These are phyloP conservation scores for Mesitornis unicolor DNA, from an alignment of 2,113 vertebrate species.

Conservation along the genomic window DNA sequence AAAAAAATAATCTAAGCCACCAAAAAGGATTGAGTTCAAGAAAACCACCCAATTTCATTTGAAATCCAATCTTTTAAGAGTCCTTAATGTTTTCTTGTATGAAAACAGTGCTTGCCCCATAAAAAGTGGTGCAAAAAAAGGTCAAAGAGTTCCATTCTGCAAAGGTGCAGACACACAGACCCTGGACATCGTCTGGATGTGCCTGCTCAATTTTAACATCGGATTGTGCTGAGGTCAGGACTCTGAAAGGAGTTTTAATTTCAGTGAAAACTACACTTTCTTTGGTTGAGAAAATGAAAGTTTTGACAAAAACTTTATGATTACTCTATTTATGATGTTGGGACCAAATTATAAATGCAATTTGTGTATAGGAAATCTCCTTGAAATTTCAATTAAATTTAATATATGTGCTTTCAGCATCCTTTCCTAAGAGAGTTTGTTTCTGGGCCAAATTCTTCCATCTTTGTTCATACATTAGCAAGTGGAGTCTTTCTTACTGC, in stretches of 20 bases:
- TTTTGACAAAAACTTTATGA: background rate
- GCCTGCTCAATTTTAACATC: background rate
- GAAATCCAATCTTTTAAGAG: background rate
- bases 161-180: background rate
- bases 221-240: background rate
- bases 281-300: background rate
- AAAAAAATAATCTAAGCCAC: background rate
- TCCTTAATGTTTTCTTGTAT: background rate
- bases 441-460: background rate
- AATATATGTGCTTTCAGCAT: background rate
- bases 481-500: background rate
- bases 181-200: background rate
- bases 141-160: background rate
- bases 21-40: background rate
- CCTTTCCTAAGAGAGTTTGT: background rate
- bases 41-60: background rate
- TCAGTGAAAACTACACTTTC: background rate
- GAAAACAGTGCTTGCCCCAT: background rate
- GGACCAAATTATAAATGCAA: background rate
- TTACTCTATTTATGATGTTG: background rate
- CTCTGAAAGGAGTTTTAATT: background rate
- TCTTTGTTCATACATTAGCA: background rate
- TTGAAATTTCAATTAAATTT: slow-evolving; percentile 13
- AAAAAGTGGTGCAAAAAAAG: background rate
- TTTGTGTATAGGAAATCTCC: background rate